phyloP scores from a whole-genome alignment of 2,888 invertebrate species.

The Lepidochitona cinerea region DNA sequence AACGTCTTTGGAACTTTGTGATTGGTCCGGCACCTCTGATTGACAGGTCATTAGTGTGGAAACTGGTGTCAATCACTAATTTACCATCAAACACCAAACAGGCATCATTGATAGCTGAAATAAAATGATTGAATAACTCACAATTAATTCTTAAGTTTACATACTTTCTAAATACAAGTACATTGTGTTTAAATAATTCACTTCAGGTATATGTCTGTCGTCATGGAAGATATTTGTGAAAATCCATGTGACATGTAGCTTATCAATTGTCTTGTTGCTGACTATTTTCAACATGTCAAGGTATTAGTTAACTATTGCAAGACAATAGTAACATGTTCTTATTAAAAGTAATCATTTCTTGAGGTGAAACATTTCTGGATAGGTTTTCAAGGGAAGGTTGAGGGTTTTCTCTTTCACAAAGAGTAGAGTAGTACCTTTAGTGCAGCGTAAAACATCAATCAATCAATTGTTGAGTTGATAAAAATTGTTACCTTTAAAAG shows the following conservation, averaged over 20 bases:
- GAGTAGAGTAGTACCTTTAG: no score
- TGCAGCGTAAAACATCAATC: no score
- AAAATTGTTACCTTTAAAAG: constrained; percentile 69
- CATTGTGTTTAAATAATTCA: not conserved
- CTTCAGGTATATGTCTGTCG: not conserved
- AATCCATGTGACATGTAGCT: not conserved
- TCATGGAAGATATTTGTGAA: not conserved
- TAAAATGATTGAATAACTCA: no score
- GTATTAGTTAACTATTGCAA: not conserved
- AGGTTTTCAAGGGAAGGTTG: no score
- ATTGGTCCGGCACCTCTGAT: constrained; percentile 69
- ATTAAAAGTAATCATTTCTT: no score
- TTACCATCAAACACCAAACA: constrained; percentile 71
- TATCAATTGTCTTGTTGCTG: not conserved
- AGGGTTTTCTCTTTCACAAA: no score
- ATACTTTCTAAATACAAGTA: not conserved
- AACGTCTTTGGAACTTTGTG: constrained; percentile 70
- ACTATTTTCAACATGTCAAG: not conserved
- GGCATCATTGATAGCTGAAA: constrained; percentile 68
- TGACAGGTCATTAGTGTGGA: constrained; percentile 70
- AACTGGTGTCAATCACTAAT: constrained; percentile 70
- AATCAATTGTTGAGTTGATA: no score
- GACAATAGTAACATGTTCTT: no score
- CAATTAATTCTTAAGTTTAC: not conserved
- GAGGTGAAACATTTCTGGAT: no score